Percentiles rank a stretch among this genome's conserved stretches.
phyloP scores from a whole-genome alignment of 2,113 vertebrate species.

The Agapornis roseicollis region DNA sequence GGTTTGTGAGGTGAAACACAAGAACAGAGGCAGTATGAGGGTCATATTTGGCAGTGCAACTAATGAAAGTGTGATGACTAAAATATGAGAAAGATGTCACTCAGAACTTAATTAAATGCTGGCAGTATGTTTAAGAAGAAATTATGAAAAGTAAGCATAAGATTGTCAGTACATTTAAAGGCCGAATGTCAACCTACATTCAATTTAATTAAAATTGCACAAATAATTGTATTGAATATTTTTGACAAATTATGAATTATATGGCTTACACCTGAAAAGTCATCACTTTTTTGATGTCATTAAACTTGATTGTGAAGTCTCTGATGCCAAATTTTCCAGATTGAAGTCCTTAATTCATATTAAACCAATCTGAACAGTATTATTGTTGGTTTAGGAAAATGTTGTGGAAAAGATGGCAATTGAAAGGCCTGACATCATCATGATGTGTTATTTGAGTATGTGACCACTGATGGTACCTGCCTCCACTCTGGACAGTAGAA shows the following conservation, averaged over 20 bases:
- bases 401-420: background rate
- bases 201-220: background rate
- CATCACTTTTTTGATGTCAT: background rate
- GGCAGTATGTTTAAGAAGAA: background rate
- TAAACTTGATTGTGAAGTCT: background rate
- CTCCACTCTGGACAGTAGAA: background rate
- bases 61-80: background rate
- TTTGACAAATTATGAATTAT: background rate
- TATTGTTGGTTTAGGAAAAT: background rate
- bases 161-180: background rate
- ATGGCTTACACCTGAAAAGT: background rate
- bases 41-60: background rate
- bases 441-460: background rate
- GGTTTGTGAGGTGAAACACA: background rate
- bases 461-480: background rate
- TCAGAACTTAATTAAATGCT: background rate
- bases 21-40: background rate
- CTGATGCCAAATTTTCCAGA: background rate
- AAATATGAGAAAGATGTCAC: background rate
- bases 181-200: background rate
- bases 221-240: background rate
- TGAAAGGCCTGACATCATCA: background rate
- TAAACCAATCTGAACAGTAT: background rate
- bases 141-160: background rate
- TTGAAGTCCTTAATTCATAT: background rate